These are phyloP conservation scores for Peromyscus eremicus DNA, from an alignment of 2,797 vertebrate genomes.

Conservation along the genomic window DNA sequence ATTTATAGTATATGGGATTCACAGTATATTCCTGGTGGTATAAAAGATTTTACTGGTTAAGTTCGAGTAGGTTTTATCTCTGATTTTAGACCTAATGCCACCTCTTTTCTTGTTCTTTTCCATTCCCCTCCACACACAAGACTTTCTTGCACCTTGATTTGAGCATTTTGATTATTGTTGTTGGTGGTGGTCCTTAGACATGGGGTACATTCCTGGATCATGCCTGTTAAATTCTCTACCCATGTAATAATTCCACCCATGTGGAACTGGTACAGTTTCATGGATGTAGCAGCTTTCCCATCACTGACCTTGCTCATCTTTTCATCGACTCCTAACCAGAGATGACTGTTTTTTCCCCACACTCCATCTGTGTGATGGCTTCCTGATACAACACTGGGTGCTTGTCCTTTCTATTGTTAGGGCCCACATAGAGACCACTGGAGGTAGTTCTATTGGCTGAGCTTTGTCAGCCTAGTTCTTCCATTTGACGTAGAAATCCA, in stretches of 20 bases:
- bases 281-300: not conserved
- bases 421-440: not conserved
- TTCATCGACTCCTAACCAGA: not conserved
- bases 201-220: not conserved
- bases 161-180: not conserved
- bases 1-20: not conserved
- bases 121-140: rapidly evolving
- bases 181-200: not conserved
- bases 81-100: not conserved
- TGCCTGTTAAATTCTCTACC: not conserved
- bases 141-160: not conserved
- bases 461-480: not conserved
- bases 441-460: not conserved
- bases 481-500: not conserved
- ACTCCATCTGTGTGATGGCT: not conserved
- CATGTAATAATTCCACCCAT: no score
- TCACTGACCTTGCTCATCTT: not conserved
- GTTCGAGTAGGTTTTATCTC: not conserved
- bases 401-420: not conserved
- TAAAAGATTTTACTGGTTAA: not conserved
- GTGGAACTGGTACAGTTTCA: not conserved
- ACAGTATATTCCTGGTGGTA: not conserved
- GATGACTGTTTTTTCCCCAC: not conserved
- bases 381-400: not conserved
- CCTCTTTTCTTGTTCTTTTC: not conserved